Conservation (phyloP, 2,797 vertebrate genomes). For the Melanotaenia trifasciata region DNA sequence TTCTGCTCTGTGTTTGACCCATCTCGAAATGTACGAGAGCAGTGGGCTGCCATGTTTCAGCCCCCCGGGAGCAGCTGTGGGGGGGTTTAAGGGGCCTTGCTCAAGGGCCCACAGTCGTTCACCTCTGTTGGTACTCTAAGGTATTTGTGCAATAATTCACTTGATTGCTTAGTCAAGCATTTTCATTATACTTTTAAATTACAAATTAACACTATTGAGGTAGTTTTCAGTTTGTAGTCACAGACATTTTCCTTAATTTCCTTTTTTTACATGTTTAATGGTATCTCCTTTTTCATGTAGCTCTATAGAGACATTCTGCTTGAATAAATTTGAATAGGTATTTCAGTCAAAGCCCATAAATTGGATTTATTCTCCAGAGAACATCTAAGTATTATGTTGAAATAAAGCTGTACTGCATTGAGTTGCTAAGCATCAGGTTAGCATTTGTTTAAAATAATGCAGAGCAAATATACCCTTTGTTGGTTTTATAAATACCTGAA, state of each 20-base stretch:
- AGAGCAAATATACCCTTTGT: background rate
- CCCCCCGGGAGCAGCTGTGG: no score
- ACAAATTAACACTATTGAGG: background rate
- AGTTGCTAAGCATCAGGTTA: background rate
- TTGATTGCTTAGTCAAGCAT: background rate
- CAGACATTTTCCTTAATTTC: background rate
- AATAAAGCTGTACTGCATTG: background rate
- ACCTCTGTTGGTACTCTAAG: no score
- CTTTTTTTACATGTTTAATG: background rate
- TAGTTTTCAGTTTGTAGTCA: background rate
- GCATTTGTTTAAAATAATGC: background rate
- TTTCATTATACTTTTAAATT: background rate
- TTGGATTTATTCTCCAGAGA: constrained; percentile 4
- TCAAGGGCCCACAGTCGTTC: no score
- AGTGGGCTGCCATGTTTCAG: no score
- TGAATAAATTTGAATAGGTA: background rate
- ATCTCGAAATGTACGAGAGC: no score
- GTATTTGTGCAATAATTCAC: background rate
- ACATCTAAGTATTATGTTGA: background rate
- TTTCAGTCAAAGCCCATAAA: background rate
- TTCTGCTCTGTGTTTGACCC: no score
- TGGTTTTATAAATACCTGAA: background rate
- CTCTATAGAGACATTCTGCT: constrained; percentile 5
- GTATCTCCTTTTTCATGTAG: background rate
- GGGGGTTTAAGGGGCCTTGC: no score